These are phyloP conservation scores for Otis tarda DNA, from an alignment of 2,113 vertebrate genomes.

Conservation along the genomic window DNA sequence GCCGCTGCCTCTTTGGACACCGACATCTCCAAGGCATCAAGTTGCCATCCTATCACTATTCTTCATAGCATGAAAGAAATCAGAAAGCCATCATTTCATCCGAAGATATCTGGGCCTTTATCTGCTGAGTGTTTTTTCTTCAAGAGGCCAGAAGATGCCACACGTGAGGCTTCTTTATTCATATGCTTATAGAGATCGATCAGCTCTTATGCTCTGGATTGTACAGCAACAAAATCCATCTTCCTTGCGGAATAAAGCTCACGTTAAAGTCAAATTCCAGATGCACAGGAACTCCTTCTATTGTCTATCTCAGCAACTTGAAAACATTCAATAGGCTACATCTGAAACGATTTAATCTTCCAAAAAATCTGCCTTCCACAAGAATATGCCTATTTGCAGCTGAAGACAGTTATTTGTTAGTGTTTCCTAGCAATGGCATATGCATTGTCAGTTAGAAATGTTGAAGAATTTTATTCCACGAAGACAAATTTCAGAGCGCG, in stretches of 20 bases:
- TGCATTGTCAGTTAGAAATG: not conserved
- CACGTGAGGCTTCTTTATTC: not conserved
- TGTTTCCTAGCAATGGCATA: not conserved
- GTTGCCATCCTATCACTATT: not conserved
- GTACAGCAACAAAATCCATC: not conserved
- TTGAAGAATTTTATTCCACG: not conserved
- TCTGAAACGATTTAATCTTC: not conserved
- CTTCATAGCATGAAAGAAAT: not conserved
- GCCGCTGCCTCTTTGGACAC: not conserved
- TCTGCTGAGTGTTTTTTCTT: not conserved
- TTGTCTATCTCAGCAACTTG: not conserved
- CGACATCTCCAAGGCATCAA: not conserved
- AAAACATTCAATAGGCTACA: not conserved
- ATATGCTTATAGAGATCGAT: not conserved
- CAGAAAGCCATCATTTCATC: not conserved
- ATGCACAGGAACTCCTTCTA: not conserved
- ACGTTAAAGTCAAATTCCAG: not conserved
- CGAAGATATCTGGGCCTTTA: not conserved
- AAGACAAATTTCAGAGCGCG: not conserved
- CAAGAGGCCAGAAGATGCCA: not conserved
- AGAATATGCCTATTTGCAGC: not conserved
- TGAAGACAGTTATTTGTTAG: not conserved
- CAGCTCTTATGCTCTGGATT: not conserved
- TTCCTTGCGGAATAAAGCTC: not conserved
- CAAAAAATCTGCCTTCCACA: not conserved